Conservation (phyloP, 1,140 invertebrate genomes). For the Panagrolaimus sp. region DNA sequence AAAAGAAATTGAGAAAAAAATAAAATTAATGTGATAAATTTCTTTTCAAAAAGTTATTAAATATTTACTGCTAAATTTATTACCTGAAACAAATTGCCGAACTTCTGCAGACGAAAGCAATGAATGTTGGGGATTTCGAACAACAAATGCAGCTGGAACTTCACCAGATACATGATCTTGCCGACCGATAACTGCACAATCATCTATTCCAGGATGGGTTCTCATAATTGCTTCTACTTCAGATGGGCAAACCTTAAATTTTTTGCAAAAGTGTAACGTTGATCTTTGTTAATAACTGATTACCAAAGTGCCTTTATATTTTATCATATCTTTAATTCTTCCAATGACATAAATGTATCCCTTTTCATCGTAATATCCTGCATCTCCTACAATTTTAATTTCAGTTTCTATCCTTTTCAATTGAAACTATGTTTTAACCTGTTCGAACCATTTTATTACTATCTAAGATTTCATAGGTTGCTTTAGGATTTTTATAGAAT, state of each 20-base stretch:
- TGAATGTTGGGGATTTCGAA: slow-evolving; percentile 62
- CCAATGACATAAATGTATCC: slow-evolving; percentile 58
- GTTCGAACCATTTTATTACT: slow-evolving; percentile 19
- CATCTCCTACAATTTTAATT: slow-evolving; percentile 63
- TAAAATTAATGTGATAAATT: too few species aligned
- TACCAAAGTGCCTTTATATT: slow-evolving; percentile 47
- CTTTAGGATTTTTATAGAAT: slow-evolving; percentile 64
- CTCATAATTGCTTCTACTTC: slow-evolving; percentile 75
- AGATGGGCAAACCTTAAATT: slow-evolving; percentile 72
- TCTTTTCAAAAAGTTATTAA: too few species aligned
- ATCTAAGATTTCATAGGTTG: slow-evolving; percentile 54
- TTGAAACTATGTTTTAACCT: neutral
- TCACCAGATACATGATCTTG: slow-evolving; percentile 71
- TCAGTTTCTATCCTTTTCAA: neutral
- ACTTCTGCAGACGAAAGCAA: slow-evolving; percentile 48
- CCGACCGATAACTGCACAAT: slow-evolving; percentile 76
- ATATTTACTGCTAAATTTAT: too few species aligned
- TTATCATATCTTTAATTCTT: slow-evolving; percentile 57
- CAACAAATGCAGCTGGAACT: slow-evolving; percentile 72
- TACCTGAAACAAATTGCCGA: slow-evolving; percentile 47
- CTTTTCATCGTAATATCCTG: slow-evolving; percentile 57
- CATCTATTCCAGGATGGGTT: slow-evolving; percentile 69
- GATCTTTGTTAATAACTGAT: slow-evolving; percentile 15
- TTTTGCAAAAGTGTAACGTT: neutral
- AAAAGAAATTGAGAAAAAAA: neutral